Evolutionary conservation across 2,888 invertebrate genomes (phyloP), one percentile per base, ranked within the genome.

Genomic region (Nematopogon swammerdamellus): DNA sequence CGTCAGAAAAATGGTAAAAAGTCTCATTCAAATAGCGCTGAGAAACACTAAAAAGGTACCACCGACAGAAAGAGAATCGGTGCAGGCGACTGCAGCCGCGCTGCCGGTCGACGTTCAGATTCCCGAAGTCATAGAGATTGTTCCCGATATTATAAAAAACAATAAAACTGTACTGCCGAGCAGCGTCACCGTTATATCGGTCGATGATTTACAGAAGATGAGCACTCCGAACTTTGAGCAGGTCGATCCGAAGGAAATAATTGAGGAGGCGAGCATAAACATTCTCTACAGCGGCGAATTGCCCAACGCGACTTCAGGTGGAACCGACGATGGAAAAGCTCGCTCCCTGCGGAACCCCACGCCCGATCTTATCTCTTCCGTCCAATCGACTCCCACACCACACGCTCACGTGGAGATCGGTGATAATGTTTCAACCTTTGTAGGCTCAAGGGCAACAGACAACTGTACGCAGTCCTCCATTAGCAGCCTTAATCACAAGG

Each of bases 1-100:
- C 60, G 68, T 85, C 1, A 77, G 77, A 54, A 79, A 80, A 63
- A 80, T 87, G 64, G 67, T 85, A 1, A 81, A 80, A 60, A 82
- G 81, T 55, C 68, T 82, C 11, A 68, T 82, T 1, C 75, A 74
- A 60, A 71, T 79, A 50, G 74, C 76, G 18, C 62, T 76, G 11
- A 72, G 75, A 62, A 65, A 75, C 60, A 68, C 72, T 2, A 73
- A 73, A 57, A 36, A 36, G n/a, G 6, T 3, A 10, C 25, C 25
- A 10, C 25, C 25, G 4, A 6, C 25, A 10, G 25, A 60, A 74
- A 57, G 79, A 75, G 59, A 80, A 30, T 25, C 25, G 25, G 8
- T 25, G 19, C 30, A 18, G 44, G 1, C 43, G 19, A 49, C 20
- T 47, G 51, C 49, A 16, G 42, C 45, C 42, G 36, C 45, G 20